These are phyloP conservation scores for Cantharis flavilabris DNA, from an alignment of 2,888 invertebrate genomes.

Conservation along the genomic window DNA sequence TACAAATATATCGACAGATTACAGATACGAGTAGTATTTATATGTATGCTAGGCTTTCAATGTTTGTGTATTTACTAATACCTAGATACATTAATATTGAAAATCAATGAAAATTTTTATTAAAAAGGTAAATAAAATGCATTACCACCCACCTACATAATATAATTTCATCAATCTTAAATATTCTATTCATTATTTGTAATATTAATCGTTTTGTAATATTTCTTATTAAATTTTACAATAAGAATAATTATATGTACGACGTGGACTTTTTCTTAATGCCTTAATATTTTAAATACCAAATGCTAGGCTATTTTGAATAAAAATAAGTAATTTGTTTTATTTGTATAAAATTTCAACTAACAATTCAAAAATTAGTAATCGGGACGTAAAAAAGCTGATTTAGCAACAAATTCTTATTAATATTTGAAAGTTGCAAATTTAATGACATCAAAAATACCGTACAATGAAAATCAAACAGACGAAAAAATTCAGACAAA, in stretches of 20 bases:
- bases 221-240: too few species aligned
- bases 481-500: constrained; percentile 8
- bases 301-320: neutral
- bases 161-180: neutral
- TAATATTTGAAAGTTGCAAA: constrained; percentile 15
- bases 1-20: neutral
- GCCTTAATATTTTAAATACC: neutral
- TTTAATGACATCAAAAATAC: constrained; percentile 16
- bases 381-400: neutral
- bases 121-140: neutral
- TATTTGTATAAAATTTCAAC: neutral
- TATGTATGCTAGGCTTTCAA: neutral
- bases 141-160: neutral
- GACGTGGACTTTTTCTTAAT: too few species aligned
- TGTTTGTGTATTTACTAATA: neutral
- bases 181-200: neutral
- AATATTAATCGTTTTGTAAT: too few species aligned
- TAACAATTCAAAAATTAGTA: neutral
- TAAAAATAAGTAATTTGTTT: neutral
- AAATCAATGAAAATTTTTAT: neutral
- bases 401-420: neutral
- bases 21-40: neutral
- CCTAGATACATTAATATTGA: neutral
- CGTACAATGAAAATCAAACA: constrained; percentile 19
- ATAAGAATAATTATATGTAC: too few species aligned